These are phyloP conservation scores for Phortica variegata DNA, from an alignment of 1,140 invertebrate species.

Conservation along the genomic window DNA sequence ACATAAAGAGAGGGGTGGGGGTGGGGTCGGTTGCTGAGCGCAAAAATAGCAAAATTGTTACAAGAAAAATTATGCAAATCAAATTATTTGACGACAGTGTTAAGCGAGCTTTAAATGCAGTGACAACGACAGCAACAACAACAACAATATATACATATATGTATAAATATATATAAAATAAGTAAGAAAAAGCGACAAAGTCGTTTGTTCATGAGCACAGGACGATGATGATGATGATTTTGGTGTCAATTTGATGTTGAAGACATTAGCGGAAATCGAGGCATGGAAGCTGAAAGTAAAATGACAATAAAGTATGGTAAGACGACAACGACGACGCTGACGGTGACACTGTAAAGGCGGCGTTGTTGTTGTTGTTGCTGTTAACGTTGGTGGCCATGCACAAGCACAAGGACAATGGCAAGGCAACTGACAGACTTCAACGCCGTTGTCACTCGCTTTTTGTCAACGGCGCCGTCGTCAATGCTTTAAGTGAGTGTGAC, in stretches of 20 bases:
- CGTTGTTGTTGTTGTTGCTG: not conserved
- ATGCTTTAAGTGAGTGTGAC: no score
- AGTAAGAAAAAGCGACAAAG: no score
- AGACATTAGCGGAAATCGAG: no score
- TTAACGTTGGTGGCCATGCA: not conserved
- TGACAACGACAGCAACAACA: slow-evolving; percentile 26
- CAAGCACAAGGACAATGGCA: slow-evolving; percentile 9
- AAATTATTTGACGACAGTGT: slow-evolving; percentile 51
- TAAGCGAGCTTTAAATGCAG: slow-evolving; percentile 25
- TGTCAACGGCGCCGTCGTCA: no score
- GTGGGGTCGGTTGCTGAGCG: slow-evolving; percentile 3
- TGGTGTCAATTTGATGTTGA: no score
- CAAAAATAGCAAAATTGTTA: slow-evolving; percentile 9
- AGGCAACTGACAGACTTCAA: not conserved
- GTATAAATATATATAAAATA: not conserved
- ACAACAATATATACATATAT: not conserved
- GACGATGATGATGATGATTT: no score
- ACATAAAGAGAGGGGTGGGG: slow-evolving; percentile 19
- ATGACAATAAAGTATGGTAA: no score
- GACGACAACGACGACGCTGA: not conserved
- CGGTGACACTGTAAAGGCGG: not conserved
- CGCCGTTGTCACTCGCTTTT: no score
- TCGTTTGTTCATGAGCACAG: no score
- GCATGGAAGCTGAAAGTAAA: no score
- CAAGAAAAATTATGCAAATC: slow-evolving; percentile 53